These are phyloP conservation scores for Sesamia nonagrioides DNA, from an alignment of 1,140 invertebrate genomes.

Conservation along the genomic window DNA sequence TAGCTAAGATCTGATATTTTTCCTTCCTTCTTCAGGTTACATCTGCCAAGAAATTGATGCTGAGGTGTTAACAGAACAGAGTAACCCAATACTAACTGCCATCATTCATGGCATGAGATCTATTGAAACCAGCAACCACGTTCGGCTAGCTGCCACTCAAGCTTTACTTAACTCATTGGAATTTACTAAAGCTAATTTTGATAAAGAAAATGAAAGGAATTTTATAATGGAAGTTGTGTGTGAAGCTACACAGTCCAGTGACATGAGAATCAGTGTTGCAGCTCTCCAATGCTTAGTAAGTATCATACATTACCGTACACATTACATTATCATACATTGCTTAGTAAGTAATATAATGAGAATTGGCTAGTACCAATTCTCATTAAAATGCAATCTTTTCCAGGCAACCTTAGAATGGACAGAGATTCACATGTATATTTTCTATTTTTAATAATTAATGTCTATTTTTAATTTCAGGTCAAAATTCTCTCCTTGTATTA, in stretches of 20 bases:
- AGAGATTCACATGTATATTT: too few species aligned
- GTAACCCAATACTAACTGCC: slow-evolving; percentile 98
- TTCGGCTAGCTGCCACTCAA: slow-evolving; percentile 97
- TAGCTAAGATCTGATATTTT: neutral
- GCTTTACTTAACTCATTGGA: slow-evolving; percentile 99
- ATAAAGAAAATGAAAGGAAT: slow-evolving; percentile 98
- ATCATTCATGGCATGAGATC: slow-evolving; percentile 99
- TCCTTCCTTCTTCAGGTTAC: slow-evolving; percentile 84
- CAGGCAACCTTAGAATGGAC: too few species aligned
- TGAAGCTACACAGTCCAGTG: slow-evolving; percentile 94
- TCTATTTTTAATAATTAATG: neutral
- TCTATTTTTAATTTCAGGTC: slow-evolving; percentile 67
- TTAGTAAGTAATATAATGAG: too few species aligned
- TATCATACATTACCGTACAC: slow-evolving; percentile 48
- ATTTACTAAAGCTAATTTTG: slow-evolving; percentile 99
- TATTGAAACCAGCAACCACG: slow-evolving; percentile 94
- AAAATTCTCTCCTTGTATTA: slow-evolving; percentile 99
- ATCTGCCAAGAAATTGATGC: slow-evolving; percentile 95
- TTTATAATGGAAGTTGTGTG: slow-evolving; percentile 99
- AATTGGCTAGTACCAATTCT: too few species aligned
- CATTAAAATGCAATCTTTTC: too few species aligned
- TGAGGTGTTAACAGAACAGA: slow-evolving; percentile 96
- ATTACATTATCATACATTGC: too few species aligned
- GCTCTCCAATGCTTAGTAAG: slow-evolving; percentile 98
- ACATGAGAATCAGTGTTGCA: slow-evolving; percentile 97